Evolutionary conservation across 2,888 invertebrate genomes (phyloP).

Genomic region (Andricus curvator): DNA sequence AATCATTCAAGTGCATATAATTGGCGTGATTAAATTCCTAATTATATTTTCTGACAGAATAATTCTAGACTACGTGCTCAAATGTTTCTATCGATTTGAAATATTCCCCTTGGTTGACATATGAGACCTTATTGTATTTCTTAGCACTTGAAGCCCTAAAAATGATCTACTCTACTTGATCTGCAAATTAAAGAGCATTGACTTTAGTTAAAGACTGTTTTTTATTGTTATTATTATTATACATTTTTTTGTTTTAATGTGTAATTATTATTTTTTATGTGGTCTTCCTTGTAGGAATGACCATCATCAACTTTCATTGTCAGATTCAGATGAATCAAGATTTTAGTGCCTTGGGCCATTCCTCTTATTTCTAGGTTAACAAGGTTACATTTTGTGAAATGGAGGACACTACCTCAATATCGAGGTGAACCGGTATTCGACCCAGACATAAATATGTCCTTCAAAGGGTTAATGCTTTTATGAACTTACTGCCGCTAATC

Average conservation of each 20-base stretch:
- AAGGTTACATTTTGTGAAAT: slow-evolving; percentile 20
- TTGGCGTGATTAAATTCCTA: background rate
- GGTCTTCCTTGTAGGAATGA: background rate
- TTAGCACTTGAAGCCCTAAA: background rate
- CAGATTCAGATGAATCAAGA: background rate
- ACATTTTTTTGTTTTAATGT: background rate
- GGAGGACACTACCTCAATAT: slow-evolving; percentile 9
- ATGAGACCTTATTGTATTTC: background rate
- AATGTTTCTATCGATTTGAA: background rate
- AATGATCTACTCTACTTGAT: background rate
- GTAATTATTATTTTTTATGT: background rate
- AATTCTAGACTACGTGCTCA: background rate
- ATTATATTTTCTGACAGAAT: background rate
- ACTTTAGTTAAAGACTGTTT: background rate
- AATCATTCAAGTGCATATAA: background rate
- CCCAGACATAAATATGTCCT: background rate
- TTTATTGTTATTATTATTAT: background rate
- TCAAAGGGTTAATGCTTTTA: background rate
- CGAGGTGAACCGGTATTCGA: background rate
- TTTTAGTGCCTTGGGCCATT: background rate
- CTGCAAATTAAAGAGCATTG: background rate
- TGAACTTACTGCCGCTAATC: background rate
- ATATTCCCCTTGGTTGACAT: background rate
- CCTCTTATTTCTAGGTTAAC: background rate
- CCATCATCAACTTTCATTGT: background rate